Percentiles rank a stretch among this genome's conserved stretches.
phyloP scores from a whole-genome alignment of 2,113 vertebrate species.

The Isichthys henryi region DNA sequence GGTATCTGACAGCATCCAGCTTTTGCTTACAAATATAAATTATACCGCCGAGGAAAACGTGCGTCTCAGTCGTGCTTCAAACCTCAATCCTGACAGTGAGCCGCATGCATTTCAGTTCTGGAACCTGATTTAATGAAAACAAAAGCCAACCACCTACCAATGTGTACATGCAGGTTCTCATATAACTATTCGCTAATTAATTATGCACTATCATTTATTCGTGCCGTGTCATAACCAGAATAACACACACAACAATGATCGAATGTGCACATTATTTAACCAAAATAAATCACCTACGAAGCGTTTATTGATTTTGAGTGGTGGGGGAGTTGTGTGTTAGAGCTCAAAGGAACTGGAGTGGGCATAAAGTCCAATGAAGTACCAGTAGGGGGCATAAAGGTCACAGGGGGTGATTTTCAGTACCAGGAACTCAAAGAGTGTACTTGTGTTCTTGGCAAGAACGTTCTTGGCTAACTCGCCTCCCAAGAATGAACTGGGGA shows the following conservation, averaged over 20 bases:
- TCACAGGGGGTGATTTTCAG: background rate
- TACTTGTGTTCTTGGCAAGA: background rate
- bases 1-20: background rate
- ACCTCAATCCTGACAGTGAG: background rate
- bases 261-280: background rate
- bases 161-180: background rate
- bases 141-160: background rate
- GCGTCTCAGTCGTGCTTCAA: background rate
- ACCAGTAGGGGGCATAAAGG: background rate
- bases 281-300: background rate
- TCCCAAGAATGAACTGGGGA: background rate
- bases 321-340: background rate
- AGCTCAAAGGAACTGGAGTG: background rate
- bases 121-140: background rate
- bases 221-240: background rate
- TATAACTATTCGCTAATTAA: background rate
- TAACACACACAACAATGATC: background rate
- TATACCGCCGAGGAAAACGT: background rate
- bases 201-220: background rate
- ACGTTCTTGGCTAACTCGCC: background rate
- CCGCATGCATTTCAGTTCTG: background rate
- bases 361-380: background rate
- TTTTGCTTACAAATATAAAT: slow-evolving; percentile 4
- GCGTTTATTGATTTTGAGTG: background rate
- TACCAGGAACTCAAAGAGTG: background rate